Percentiles rank a stretch among this genome's conserved stretches.
Evolutionary conservation across 2,888 invertebrate genomes (phyloP).

Genomic region (Lucinisca nassula): DNA sequence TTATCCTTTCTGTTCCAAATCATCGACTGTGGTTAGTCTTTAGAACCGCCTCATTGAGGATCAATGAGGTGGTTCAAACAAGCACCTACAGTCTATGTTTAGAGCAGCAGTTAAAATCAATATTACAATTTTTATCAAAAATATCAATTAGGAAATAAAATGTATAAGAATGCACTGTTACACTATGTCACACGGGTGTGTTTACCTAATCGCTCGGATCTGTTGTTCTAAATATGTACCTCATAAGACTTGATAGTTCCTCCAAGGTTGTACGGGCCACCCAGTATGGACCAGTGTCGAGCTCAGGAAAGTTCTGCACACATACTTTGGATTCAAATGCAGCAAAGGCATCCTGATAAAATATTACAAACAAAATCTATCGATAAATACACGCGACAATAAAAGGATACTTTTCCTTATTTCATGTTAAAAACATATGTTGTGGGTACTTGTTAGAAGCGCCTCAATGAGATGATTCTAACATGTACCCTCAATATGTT

Average conservation of each 20-base stretch:
- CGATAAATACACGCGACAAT: neutral
- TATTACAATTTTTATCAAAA: neutral
- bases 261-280: neutral
- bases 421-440: neutral
- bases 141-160: neutral
- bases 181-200: too few species aligned
- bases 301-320: neutral
- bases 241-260: neutral
- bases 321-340: neutral
- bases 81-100: neutral
- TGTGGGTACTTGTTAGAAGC: too few species aligned
- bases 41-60: neutral
- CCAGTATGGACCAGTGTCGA: neutral
- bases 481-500: neutral
- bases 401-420: neutral
- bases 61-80: too few species aligned
- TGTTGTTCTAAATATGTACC: neutral
- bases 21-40: too few species aligned
- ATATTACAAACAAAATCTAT: neutral
- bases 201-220: neutral
- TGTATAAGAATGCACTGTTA: neutral
- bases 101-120: neutral
- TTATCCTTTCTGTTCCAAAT: too few species aligned
- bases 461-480: neutral
- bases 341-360: neutral